Base-by-base conservation (phyloP, 1,140 invertebrate species). In the Elymnias hypermnestra region DNA sequence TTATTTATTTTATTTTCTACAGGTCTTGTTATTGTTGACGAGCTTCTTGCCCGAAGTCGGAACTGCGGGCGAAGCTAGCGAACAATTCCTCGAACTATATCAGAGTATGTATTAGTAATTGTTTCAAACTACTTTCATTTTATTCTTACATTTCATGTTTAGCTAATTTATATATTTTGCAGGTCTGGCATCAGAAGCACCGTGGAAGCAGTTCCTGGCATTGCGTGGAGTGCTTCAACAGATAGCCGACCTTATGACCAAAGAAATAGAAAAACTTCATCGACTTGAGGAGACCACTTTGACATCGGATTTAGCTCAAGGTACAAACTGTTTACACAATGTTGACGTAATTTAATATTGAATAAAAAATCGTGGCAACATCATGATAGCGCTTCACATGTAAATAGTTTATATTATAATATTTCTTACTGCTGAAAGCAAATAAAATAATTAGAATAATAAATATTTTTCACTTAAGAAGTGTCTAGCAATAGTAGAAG, bases 131-230 rank as follows among this genome's bases (percentile, higher is more conserved):
- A n/a, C n/a, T 29, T 29, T 5, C 10, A 29, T 12, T 2, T 28
- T 28, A 28, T 28, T 2, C 1, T 28, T 28, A 5, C 8, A n/a
- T 28, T 28, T 9, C 4, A 28, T 9, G 10, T 28, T n/a, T n/a
- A n/a, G n/a, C n/a, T n/a, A n/a, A n/a, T n/a, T n/a, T n/a, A n/a
- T n/a, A n/a, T n/a, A n/a, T 23, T 41, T 46, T n/a, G 5, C 21
- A 87, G 86, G 88, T 59, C 85, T 98, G 10, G 94, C 97, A 38
- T 89, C 91, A 6, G 92, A 95, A 40, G 88, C 91, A 0, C 95
- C 95, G 10, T 98, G 96, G 95, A 96, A 97, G 60, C 95, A 97
- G 72, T 98, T 97, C 83, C 86, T 98, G 31, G 95, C 96, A 47
- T 88, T 97, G 23, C 92, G 91, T 53, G 96, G 97, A 0, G 92